Conservation (phyloP, 2,113 vertebrate species). For the Ctenodactylus gundi region DNA sequence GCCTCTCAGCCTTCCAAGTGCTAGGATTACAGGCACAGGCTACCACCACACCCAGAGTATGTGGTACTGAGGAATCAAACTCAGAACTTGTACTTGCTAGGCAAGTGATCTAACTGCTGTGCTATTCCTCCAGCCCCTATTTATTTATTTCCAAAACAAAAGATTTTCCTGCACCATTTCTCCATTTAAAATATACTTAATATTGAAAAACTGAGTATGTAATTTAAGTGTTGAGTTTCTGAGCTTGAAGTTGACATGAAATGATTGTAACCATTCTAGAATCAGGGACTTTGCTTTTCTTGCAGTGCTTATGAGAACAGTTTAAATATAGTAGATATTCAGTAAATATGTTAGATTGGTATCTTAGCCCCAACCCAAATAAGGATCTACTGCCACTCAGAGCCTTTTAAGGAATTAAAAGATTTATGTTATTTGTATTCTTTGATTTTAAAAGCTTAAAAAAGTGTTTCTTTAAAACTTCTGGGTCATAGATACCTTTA, state of each 20-base stretch:
- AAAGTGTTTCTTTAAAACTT: neutral
- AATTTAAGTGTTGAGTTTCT: neutral
- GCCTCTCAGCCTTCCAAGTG: too few relatives aligned
- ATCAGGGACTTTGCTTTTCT: neutral
- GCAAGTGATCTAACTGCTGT: too few relatives aligned
- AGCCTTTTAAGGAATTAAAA: neutral
- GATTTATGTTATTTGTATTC: neutral
- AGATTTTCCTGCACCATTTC: neutral
- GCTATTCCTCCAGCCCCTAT: too few relatives aligned
- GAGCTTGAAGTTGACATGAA: neutral
- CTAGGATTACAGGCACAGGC: too few relatives aligned
- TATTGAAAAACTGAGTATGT: neutral
- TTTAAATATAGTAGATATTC: slow-evolving; percentile 4
- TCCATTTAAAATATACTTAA: slow-evolving; percentile 26
- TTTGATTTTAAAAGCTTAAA: slow-evolving; percentile 40
- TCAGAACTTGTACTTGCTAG: too few relatives aligned
- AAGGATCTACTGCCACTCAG: neutral
- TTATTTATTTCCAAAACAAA: slow-evolving; percentile 38
- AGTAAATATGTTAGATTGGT: neutral
- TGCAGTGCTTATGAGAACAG: neutral
- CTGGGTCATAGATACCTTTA: neutral
- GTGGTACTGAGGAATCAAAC: too few relatives aligned
- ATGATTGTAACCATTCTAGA: neutral
- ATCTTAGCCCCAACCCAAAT: neutral
- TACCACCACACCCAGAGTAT: too few relatives aligned